Conservation (phyloP, 2,888 invertebrate species). For the Volucella inanis region DNA sequence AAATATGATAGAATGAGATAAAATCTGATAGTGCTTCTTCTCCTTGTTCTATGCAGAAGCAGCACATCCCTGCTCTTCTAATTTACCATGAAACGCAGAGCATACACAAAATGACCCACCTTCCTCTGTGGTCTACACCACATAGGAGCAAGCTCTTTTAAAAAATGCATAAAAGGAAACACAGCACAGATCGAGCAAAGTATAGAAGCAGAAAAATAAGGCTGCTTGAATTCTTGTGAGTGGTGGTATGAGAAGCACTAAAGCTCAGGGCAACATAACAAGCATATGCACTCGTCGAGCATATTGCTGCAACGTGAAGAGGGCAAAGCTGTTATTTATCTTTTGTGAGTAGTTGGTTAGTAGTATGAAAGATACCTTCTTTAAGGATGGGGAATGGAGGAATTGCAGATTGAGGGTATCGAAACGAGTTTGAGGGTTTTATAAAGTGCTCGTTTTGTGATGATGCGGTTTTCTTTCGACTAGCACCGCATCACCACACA, state of each 20-base stretch:
- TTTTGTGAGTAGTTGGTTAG: slow-evolving; percentile 46
- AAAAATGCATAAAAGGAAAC: slow-evolving; percentile 15
- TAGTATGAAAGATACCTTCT: background rate
- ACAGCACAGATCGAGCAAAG: background rate
- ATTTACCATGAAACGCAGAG: slow-evolving; percentile 48
- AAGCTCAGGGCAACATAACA: slow-evolving; percentile 69
- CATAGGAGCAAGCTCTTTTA: slow-evolving; percentile 18
- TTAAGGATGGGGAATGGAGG: background rate
- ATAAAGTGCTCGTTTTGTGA: slow-evolving; percentile 74
- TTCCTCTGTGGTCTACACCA: background rate
- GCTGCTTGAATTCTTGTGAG: slow-evolving; percentile 21
- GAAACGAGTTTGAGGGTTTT: slow-evolving; percentile 73
- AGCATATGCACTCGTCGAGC: slow-evolving; percentile 60
- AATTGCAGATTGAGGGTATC: slow-evolving; percentile 63
- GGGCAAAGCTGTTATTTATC: slow-evolving; percentile 29
- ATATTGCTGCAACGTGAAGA: slow-evolving; percentile 34
- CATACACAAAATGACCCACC: slow-evolving; percentile 23
- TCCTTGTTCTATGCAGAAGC: slow-evolving; percentile 15
- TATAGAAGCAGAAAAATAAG: slow-evolving; percentile 37
- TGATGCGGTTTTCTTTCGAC: slow-evolving; percentile 74
- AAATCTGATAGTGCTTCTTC: slow-evolving; percentile 43
- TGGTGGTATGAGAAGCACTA: slow-evolving; percentile 43
- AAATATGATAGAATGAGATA: slow-evolving; percentile 50
- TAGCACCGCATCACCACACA: slow-evolving; percentile 56
- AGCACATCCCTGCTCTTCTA: slow-evolving; percentile 41